phyloP scores from a whole-genome alignment of 2,888 invertebrate genomes.

The Tinea trinotella region DNA sequence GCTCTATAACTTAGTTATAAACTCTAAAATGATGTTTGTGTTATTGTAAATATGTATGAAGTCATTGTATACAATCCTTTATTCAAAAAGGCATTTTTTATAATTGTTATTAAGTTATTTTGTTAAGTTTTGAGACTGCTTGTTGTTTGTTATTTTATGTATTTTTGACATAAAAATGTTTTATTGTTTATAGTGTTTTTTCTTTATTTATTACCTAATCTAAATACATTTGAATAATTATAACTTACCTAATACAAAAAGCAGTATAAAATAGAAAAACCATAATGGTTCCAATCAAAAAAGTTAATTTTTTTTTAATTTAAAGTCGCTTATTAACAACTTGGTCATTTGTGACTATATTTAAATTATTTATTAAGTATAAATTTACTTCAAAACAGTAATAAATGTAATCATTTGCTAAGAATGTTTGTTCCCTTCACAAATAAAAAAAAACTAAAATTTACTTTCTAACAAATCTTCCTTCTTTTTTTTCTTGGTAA shows the following conservation, averaged over 20 bases:
- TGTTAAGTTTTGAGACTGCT: neutral
- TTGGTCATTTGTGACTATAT: too few relatives aligned
- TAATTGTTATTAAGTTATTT: conserved; percentile 4
- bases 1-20: too few relatives aligned
- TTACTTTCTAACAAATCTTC: conserved; percentile 12
- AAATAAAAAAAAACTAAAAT: neutral
- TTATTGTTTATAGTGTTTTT: conserved; percentile 5
- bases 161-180: conserved; percentile 2
- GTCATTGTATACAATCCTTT: neutral
- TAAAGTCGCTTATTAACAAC: too few relatives aligned
- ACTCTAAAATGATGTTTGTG: too few relatives aligned
- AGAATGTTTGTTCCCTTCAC: neutral
- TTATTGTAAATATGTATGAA: neutral
- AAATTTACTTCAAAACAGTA: too few relatives aligned
- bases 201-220: neutral
- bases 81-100: neutral
- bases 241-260: too few relatives aligned
- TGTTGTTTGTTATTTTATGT: conserved; percentile 8
- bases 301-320: too few relatives aligned
- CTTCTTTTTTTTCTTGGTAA: neutral
- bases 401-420: neutral
- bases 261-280: too few relatives aligned
- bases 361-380: too few relatives aligned
- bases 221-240: neutral
- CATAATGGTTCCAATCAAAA: too few relatives aligned